Evolutionary conservation across 2,113 vertebrate genomes (phyloP), one percentile per base, ranked within the genome.

Genomic region (Melierax canorus): DNA sequence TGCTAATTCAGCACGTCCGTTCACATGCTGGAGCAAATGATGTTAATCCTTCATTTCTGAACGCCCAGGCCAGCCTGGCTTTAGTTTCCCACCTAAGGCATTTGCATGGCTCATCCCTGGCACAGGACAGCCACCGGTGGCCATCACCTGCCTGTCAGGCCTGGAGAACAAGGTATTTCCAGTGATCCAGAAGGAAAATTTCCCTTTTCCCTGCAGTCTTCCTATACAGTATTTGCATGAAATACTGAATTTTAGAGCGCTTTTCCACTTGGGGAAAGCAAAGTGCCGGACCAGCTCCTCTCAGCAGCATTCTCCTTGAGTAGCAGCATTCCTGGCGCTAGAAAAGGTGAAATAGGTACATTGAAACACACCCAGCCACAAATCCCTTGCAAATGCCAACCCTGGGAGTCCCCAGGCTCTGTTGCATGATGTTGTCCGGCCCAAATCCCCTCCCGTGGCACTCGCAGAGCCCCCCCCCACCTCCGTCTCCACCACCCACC

Each of bases 41-140:
- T 14, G 30, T 15, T 23, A 32, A 72, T 78, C 51, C 46, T n/a
- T 86, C 60, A 15, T 59, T 86, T n/a, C 10, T 8, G 45, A 76
- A n/a, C 53, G 16, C 41, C 19, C 2, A 1, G 17, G 13, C 38
- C 24, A 77, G 41, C 51, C 19, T 30, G 74, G 15, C 45, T 77
- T 72, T 30, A 10, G 6, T 15, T 41, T 45, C 64, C 50, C 29
- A 39, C 43, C 8, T 7, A 7, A 23, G 39, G 32, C 9, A 13
- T 41, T 60, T 32, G 9, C 23, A 30, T 0, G 2, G 45, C 45
- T 73, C 38, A 2, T 60, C 20, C 29, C 29, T 0, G 2, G 27
- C 27, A 30, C 27, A 11, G 53, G 29, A 30, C 53, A 30, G 53
- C 53, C 53, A 32, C 24, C 1, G 4, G 30, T 30, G 45, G 22